These are phyloP conservation scores for Malurus cyaneus DNA, from an alignment of 2,113 vertebrate species.

Conservation along the genomic window DNA sequence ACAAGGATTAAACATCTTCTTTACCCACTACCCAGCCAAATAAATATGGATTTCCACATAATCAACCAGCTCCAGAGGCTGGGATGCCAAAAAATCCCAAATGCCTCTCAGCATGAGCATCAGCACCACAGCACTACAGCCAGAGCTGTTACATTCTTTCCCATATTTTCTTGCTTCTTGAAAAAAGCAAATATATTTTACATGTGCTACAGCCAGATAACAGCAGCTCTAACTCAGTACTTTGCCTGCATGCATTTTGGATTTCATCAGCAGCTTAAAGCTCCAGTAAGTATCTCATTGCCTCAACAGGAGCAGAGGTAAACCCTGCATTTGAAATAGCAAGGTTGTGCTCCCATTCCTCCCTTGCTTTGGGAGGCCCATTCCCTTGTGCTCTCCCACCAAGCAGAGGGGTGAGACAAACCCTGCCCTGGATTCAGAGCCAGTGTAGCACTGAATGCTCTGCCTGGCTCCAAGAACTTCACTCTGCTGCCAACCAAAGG, in stretches of 20 bases:
- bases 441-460: background rate
- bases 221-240: conserved; percentile 9
- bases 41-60: background rate
- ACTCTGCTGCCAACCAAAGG: background rate
- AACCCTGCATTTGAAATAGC: background rate
- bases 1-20: conserved; percentile 16
- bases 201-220: conserved; percentile 44
- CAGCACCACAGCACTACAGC: background rate
- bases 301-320: background rate
- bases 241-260: background rate
- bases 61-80: background rate
- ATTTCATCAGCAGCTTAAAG: conserved; percentile 39
- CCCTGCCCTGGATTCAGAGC: background rate
- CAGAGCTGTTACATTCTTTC: background rate
- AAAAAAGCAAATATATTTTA: conserved; percentile 22
- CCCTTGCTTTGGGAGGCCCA: rapidly evolving
- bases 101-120: background rate
- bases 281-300: background rate
- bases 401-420: background rate
- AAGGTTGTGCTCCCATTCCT: background rate
- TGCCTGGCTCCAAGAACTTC: background rate
- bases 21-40: conserved; percentile 5
- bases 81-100: background rate
- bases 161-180: background rate
- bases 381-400: background rate